Base-by-base conservation (phyloP, 2,797 vertebrate species). In the Crocidura indochinensis region DNA sequence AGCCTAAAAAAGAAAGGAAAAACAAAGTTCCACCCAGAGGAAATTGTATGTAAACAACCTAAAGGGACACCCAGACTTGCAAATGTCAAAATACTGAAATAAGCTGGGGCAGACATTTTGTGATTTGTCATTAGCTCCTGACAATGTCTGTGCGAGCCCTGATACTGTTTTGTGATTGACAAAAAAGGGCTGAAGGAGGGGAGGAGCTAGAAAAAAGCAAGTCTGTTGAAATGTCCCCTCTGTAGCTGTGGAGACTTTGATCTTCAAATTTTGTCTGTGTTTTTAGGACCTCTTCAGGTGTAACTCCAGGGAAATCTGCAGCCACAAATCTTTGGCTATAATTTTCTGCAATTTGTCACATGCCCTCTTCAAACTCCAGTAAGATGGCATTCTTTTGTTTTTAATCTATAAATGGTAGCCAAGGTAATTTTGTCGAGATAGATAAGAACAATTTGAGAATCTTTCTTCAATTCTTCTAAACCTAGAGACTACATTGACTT, bases 21-120 rank as follows among this genome's bases (percentile, higher is more conserved):
- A 97, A 97, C 92, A 97, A 96, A 95, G 95, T 96, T 95, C 95
- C 93, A 92, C 96, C 94, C 96, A 95, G 92, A 94, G 96, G 95
- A 96, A 95, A 96, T 92, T 93, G 96, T 95, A 88, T 94, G 96
- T 96, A 96, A 95, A 96, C 95, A 96, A 84, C 72, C 82, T 88
- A 64, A 79, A 93, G 90, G 85, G 84, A 91, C 91, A 62, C 82
- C 10, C 38, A 88, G 95, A 90, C 15, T 12, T 9, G 0, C 78
- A 87, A 89, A 64, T 80, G 67, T 20, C 93, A 88, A 72, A 64
- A 67, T 62, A 62, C 83, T 24, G 84, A 93, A 93, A 73, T 46
- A 78, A 93, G 92, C 85, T 60, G 17, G 49, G 56, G 75, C 14
- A 78, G 84, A 69, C 24, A 68, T 65, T 60, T 65, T 90, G 64